Evolutionary conservation across 1,140 invertebrate species (phyloP).

Genomic region (Drosophila ohnishii): DNA sequence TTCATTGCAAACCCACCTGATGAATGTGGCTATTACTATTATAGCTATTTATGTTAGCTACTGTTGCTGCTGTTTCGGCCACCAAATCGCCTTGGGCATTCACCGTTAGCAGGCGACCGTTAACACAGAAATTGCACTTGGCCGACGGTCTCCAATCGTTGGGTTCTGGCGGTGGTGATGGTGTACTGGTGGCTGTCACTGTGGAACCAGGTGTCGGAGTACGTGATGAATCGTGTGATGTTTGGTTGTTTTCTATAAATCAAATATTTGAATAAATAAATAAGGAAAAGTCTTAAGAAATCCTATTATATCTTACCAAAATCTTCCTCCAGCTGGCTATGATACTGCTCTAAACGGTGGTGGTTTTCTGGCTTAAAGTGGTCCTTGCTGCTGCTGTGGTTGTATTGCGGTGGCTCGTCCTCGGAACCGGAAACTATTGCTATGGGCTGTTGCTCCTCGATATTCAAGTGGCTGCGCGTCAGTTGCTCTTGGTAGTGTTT

Average conservation of each 20-base stretch:
- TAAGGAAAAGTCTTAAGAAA: not conserved
- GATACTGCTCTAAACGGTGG: constrained; percentile 67
- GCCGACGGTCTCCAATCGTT: constrained; percentile 93
- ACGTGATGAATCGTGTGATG: constrained; percentile 75
- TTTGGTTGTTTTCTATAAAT: constrained; percentile 56
- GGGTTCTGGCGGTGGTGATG: constrained; percentile 83
- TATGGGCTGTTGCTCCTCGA: constrained; percentile 75
- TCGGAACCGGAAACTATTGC: constrained; percentile 53
- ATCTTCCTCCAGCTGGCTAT: constrained; percentile 57
- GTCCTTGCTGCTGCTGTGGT: constrained; percentile 37
- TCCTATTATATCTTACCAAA: constrained; percentile 40
- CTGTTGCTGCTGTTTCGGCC: constrained; percentile 66
- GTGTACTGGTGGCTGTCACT: constrained; percentile 42
- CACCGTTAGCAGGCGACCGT: constrained; percentile 87
- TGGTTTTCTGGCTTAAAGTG: constrained; percentile 60
- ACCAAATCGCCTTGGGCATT: constrained; percentile 82
- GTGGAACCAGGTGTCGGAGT: constrained; percentile 39
- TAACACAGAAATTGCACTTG: constrained; percentile 94
- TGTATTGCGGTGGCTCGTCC: constrained; percentile 51
- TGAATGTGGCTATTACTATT: constrained; percentile 46
- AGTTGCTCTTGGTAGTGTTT: constrained; percentile 94
- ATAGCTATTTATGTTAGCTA: constrained; percentile 15
- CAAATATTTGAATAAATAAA: not conserved
- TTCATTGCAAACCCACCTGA: constrained; percentile 22
- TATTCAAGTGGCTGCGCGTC: constrained; percentile 78